Evolutionary conservation across 2,797 vertebrate genomes (phyloP).

Genomic region (Gambusia yucatana): DNA sequence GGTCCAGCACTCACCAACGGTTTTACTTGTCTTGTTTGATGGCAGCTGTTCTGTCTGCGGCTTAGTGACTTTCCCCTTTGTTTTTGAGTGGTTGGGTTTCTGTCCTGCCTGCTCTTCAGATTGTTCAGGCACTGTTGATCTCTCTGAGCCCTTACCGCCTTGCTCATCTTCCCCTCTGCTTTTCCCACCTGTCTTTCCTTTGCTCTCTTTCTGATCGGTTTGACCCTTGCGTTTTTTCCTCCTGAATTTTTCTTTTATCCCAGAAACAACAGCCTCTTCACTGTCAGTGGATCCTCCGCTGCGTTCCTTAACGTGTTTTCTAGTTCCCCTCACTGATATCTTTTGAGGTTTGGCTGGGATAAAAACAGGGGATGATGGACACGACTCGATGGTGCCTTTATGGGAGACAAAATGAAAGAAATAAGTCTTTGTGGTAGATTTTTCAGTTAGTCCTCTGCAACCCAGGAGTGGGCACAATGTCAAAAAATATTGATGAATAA

Average conservation of each 20-base stretch:
- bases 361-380: constrained; percentile 80
- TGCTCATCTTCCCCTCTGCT: constrained; percentile 30
- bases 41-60: constrained; percentile 27
- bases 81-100: constrained; percentile 33
- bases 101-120: constrained; percentile 12
- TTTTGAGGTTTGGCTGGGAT: constrained; percentile 73
- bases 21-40: constrained; percentile 40
- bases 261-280: constrained; percentile 54
- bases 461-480: constrained; percentile 45
- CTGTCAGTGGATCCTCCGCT: constrained; percentile 73
- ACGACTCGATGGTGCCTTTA: constrained; percentile 62
- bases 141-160: constrained; percentile 35
- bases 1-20: constrained; percentile 61
- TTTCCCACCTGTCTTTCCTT: constrained; percentile 39
- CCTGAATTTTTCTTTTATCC: constrained; percentile 55
- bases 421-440: constrained; percentile 29
- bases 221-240: constrained; percentile 67
- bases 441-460: constrained; percentile 42
- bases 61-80: not conserved
- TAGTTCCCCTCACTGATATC: constrained; percentile 53
- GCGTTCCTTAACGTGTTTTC: constrained; percentile 57
- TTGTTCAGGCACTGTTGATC: constrained; percentile 32
- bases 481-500: constrained; percentile 65
- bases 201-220: constrained; percentile 45
- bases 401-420: constrained; percentile 29